Evolutionary conservation across 2,797 vertebrate species (phyloP), one percentile per base, ranked within the genome.

Genomic region (Pitangus sulphuratus): DNA sequence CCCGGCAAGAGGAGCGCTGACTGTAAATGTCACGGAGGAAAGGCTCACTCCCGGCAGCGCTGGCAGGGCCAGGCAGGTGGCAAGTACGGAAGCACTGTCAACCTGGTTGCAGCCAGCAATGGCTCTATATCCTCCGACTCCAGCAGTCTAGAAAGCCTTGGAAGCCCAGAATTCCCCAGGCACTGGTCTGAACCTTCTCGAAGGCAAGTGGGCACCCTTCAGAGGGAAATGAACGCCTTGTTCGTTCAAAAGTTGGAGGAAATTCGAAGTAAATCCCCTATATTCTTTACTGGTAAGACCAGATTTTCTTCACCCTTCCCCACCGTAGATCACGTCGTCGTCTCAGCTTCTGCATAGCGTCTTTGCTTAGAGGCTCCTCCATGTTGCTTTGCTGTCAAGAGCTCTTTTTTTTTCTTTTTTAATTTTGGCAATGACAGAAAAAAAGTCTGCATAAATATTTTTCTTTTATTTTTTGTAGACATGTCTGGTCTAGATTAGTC

Each of bases 211-310:
- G 99, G 99, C 95, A 99, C 99, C 79, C 98, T 99, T 69, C 99
- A 99, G 98, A 98, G 99, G 57, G 99, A 99, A 98, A 99, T 99
- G 99, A 99, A 99, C 15, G 98, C 99, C 96, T 98, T 99, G 96
- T 99, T 99, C 89, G 95, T 98, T 93, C 99, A 99, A 98, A 99
- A 99, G 98, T 98, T 99, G 99, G 99, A 99, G 95, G 99, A 99
- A 98, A 98, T 99, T 97, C 99, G 98, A 97, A 99, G 98, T 98
- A 99, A 99, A 97, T 99, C 99, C 93, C 99, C 99, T 96, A 98
- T 99, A 98, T 99, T 99, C 98, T 99, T 99, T 89, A 89, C 98
- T 57, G 99, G 99, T 99, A 99, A 99, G 99, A 97, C 94, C 81
- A 66, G 95, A 95, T 45, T 88, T 90, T 98, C 98, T 94, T 95